These are phyloP conservation scores for Setophaga kirtlandii DNA, from an alignment of 2,113 vertebrate genomes.

Conservation along the genomic window DNA sequence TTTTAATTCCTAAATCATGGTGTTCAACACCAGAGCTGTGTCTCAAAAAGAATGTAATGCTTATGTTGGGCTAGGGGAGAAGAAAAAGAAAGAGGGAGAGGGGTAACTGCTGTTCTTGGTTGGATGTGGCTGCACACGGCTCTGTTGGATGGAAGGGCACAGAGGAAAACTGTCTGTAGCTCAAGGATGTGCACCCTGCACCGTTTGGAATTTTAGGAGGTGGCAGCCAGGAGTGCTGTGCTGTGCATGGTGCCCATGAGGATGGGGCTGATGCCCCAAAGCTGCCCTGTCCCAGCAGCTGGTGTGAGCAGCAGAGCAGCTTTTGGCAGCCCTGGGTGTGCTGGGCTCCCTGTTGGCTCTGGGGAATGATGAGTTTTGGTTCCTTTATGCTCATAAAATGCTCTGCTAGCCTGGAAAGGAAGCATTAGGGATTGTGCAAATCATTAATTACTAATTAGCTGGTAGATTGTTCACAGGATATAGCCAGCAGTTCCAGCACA, in stretches of 20 bases:
- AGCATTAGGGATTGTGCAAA: not conserved
- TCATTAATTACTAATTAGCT: constrained; percentile 28
- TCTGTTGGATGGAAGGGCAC: not conserved
- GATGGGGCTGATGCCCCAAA: not conserved
- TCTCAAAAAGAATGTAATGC: not conserved
- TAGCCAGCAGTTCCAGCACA: not conserved
- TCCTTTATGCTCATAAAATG: not conserved
- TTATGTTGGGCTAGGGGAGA: accelerated
- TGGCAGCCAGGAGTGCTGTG: no score
- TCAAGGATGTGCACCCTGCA: not conserved
- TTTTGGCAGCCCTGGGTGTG: accelerated
- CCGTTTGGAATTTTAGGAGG: no score
- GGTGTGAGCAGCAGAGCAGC: not conserved
- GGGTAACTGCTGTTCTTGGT: no score
- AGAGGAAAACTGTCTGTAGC: not conserved
- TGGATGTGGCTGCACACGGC: accelerated
- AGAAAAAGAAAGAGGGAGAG: no score
- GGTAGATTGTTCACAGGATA: not conserved
- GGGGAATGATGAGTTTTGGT: not conserved
- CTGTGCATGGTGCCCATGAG: accelerated
- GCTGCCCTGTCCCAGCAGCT: not conserved
- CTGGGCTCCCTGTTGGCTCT: accelerated
- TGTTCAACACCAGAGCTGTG: not conserved
- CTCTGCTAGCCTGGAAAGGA: not conserved
- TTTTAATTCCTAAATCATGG: not conserved